Evolutionary conservation across 2,888 invertebrate species (phyloP).

Genomic region (Nemurella pictetii): DNA sequence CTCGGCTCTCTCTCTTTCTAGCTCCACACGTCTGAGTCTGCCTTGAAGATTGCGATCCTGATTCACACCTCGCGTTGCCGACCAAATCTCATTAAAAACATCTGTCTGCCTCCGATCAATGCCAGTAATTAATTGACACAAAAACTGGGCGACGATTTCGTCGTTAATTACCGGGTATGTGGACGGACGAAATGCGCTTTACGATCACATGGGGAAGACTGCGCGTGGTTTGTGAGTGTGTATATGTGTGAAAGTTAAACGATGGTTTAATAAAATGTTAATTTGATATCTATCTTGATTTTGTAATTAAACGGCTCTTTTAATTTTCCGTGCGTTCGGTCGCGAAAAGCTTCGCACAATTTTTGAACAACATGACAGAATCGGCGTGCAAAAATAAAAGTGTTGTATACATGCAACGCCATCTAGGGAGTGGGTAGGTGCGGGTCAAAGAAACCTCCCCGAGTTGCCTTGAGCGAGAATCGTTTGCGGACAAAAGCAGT

Average conservation of each 20-base stretch:
- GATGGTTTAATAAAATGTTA: not conserved
- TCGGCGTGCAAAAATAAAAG: too few species aligned
- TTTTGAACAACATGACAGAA: too few species aligned
- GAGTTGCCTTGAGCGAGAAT: too few species aligned
- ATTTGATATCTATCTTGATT: not conserved
- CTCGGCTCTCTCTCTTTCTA: not conserved
- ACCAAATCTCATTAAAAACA: not conserved
- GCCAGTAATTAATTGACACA: not conserved
- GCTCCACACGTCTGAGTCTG: not conserved
- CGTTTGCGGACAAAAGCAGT: too few species aligned
- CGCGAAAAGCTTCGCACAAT: too few species aligned
- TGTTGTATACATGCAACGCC: too few species aligned
- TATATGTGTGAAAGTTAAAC: not conserved
- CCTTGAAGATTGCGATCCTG: not conserved
- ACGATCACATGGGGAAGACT: too few species aligned
- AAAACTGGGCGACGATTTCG: not conserved
- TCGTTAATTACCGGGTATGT: not conserved
- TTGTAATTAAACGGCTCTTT: not conserved
- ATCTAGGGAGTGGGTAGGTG: too few species aligned
- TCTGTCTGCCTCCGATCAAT: not conserved
- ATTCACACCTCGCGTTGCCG: not conserved
- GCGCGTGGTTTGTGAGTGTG: not conserved
- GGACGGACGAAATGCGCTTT: too few species aligned
- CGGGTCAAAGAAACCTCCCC: too few species aligned
- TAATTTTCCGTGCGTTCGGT: not conserved